phyloP scores from a whole-genome alignment of 1,140 invertebrate species.

The Araneus ventricosus region DNA sequence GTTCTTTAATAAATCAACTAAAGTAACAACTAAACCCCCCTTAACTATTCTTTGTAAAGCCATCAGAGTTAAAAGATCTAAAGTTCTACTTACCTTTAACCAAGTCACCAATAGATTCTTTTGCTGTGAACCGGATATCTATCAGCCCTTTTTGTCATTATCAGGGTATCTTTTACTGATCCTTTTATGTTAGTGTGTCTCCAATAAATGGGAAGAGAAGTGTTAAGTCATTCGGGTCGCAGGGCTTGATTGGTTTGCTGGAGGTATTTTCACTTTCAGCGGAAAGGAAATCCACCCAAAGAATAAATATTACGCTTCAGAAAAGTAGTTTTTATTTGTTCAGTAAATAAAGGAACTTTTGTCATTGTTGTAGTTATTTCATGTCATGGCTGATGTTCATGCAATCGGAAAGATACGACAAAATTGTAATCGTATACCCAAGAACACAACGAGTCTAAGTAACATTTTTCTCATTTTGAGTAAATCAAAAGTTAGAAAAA shows the following conservation, averaged over 20 bases:
- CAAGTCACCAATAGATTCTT: neutral
- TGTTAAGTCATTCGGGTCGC: neutral
- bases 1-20: no score
- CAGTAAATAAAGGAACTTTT: neutral
- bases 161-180: neutral
- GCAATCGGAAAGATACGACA: no score
- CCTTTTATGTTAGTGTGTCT: neutral
- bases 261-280: neutral
- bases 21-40: no score
- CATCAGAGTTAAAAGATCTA: neutral
- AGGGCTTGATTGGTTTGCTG: neutral
- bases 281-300: neutral
- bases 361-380: no score
- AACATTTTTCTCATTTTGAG: no score
- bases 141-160: neutral
- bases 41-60: no score
- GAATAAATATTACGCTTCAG: neutral
- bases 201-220: neutral
- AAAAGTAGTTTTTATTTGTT: neutral
- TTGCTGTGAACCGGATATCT: neutral
- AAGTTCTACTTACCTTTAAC: neutral
- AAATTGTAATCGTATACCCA: no score
- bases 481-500: no score
- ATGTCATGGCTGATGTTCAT: no score
- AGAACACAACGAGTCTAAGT: no score